Conservation (phyloP, 2,888 invertebrate genomes). For the Pyrrhosoma nymphula region DNA sequence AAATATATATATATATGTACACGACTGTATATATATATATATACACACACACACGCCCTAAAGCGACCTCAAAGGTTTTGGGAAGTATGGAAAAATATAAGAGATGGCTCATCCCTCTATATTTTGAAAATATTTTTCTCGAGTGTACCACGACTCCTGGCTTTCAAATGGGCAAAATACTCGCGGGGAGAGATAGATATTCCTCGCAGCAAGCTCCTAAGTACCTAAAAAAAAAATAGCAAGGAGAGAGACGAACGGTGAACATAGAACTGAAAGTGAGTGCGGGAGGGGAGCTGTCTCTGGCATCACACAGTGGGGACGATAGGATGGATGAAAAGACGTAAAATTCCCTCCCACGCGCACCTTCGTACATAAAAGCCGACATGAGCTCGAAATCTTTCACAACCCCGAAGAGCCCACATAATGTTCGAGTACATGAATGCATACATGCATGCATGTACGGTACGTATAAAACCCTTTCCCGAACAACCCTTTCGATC, state of each 20-base stretch:
- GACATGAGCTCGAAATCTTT: background rate
- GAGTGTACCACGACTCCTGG: background rate
- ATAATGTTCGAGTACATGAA: background rate
- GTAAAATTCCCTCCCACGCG: background rate
- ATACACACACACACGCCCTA: background rate
- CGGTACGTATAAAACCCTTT: no score
- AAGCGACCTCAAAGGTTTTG: background rate
- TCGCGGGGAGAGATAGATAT: background rate
- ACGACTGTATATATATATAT: background rate
- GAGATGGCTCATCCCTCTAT: background rate
- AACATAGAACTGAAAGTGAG: background rate
- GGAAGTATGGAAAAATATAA: background rate
- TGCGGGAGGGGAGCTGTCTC: background rate
- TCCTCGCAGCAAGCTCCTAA: conserved; percentile 53
- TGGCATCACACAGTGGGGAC: no score
- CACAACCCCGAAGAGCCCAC: background rate
- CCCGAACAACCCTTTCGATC: no score
- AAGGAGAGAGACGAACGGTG: no score
- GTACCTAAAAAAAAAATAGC: background rate
- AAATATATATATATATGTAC: background rate
- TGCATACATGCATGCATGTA: background rate
- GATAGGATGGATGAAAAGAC: conserved; percentile 42
- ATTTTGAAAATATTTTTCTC: background rate
- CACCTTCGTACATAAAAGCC: background rate
- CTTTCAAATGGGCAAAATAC: conserved; percentile 6